Conservation (phyloP, 2,888 invertebrate species). For the Phrixothrix hirtus region DNA sequence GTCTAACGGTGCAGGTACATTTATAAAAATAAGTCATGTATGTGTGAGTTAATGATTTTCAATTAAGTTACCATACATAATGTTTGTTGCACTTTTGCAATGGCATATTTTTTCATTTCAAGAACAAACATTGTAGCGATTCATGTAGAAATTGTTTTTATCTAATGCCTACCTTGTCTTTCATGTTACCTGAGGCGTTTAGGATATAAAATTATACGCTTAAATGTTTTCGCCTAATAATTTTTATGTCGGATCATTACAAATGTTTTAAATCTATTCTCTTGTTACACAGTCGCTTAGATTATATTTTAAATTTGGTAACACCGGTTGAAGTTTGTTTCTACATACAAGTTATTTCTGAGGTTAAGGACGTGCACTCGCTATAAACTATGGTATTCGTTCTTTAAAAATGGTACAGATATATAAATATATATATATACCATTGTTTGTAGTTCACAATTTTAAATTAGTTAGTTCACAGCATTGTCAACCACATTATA, state of each 20-base stretch:
- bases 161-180: slow-evolving; percentile 19
- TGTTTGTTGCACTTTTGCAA: slow-evolving; percentile 31
- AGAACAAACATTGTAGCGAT: slow-evolving; percentile 4
- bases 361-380: slow-evolving; percentile 31
- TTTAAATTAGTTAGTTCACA: slow-evolving; percentile 49
- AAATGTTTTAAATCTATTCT: slow-evolving; percentile 3
- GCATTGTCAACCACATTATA: slow-evolving; percentile 57
- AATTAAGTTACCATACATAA: slow-evolving; percentile 38
- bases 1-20: slow-evolving; percentile 43
- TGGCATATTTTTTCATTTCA: slow-evolving; percentile 12
- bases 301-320: slow-evolving; percentile 36
- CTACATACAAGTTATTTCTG: slow-evolving; percentile 24
- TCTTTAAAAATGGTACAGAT: slow-evolving; percentile 5
- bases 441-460: slow-evolving; percentile 48
- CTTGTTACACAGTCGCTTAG: too few species aligned
- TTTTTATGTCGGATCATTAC: slow-evolving; percentile 16
- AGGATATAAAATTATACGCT: slow-evolving; percentile 8
- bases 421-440: slow-evolving; percentile 22
- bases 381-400: slow-evolving; percentile 39
- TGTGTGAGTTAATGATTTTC: slow-evolving; percentile 32
- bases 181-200: slow-evolving; percentile 12
- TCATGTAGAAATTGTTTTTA: slow-evolving; percentile 15
- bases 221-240: slow-evolving; percentile 15
- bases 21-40: slow-evolving; percentile 14
- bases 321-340: slow-evolving; percentile 39